phyloP scores from a whole-genome alignment of 1,140 invertebrate genomes.

The Aphis gossypii region DNA sequence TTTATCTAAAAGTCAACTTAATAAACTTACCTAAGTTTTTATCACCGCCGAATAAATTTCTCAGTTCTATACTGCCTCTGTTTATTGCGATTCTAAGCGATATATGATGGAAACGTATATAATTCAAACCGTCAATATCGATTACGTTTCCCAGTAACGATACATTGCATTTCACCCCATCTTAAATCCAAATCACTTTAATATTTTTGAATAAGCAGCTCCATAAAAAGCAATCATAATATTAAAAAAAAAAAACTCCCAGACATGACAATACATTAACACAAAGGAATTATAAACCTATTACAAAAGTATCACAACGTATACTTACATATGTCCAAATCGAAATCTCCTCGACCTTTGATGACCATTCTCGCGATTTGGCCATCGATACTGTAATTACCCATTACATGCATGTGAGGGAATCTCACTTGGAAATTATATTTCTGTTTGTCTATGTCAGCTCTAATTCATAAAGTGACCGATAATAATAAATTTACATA shows the following conservation, averaged over 20 bases:
- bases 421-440: conserved; percentile 70
- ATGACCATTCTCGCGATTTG: conserved; percentile 70
- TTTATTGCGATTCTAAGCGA: conserved; percentile 69
- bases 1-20: not conserved
- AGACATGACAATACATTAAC: not conserved
- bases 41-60: conserved; percentile 73
- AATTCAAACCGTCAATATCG: conserved; percentile 67
- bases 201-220: not conserved
- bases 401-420: conserved; percentile 67
- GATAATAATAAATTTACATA: not conserved
- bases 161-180: conserved; percentile 70
- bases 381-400: conserved; percentile 72
- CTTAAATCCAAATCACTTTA: conserved; percentile 65
- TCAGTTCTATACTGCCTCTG: conserved; percentile 68
- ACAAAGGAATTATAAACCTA: not conserved
- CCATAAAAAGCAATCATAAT: not conserved
- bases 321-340: conserved; percentile 74
- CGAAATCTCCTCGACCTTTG: conserved; percentile 71
- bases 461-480: not conserved
- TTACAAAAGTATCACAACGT: not conserved
- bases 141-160: conserved; percentile 69
- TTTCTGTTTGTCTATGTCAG: conserved; percentile 62
- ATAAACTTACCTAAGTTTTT: conserved; percentile 65
- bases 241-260: not conserved
- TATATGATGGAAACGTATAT: conserved; percentile 67